Conservation (phyloP, 1,140 invertebrate genomes). For the Atta texana region DNA sequence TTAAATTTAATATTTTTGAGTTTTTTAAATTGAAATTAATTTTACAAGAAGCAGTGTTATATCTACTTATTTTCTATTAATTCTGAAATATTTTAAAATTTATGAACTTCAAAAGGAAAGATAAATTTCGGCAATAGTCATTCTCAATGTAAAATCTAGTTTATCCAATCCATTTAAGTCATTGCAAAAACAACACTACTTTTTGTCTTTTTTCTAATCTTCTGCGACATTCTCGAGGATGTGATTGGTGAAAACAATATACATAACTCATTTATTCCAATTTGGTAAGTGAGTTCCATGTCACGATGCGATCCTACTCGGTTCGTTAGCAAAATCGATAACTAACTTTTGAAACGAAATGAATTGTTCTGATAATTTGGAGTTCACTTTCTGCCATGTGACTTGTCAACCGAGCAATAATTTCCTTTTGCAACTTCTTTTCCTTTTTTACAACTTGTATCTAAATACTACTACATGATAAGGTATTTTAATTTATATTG, state of each 20-base stretch:
- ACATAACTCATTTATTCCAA: conserved; percentile 33
- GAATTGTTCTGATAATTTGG: conserved; percentile 45
- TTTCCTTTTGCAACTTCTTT: neutral
- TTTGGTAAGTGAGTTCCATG: conserved; percentile 18
- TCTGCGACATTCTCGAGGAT: neutral
- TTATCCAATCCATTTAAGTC: neutral
- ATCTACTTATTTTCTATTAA: neutral
- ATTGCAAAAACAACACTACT: neutral
- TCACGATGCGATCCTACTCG: conserved; percentile 2
- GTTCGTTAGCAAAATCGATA: conserved; percentile 56
- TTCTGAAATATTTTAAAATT: neutral
- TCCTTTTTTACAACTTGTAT: neutral
- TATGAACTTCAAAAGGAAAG: neutral
- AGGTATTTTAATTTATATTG: neutral
- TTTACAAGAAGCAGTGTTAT: neutral
- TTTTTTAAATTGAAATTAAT: neutral
- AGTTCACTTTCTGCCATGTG: conserved; percentile 8
- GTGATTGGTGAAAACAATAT: conserved; percentile 3
- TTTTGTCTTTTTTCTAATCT: neutral
- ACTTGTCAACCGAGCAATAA: conserved; percentile 28
- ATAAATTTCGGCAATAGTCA: neutral
- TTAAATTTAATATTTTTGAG: neutral
- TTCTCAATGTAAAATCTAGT: neutral
- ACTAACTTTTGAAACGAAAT: conserved; percentile 19
- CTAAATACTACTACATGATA: neutral